A percentile compares a stretch with the other conserved stretches of the same genome.
These are phyloP conservation scores for Drosophila rhopaloa DNA, from an alignment of 1,140 invertebrate species.

Conservation along the genomic window DNA sequence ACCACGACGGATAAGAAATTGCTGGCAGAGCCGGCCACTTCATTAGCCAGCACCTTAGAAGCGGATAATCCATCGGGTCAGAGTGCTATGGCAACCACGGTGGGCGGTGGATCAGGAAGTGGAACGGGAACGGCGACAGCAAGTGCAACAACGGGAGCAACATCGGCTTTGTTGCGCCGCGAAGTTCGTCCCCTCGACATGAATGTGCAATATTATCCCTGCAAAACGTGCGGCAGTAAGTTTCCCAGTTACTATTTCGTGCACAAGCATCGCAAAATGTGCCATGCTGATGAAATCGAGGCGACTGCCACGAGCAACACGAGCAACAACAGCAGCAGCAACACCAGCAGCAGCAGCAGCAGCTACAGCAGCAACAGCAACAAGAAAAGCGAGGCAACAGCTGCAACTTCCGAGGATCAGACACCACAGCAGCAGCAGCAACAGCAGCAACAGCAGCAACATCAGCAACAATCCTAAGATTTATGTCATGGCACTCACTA, in stretches of 20 bases:
- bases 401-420: slow-evolving; percentile 12
- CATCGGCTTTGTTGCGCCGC: slow-evolving; percentile 69
- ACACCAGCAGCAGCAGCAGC: slow-evolving; percentile 25
- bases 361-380: slow-evolving; percentile 13
- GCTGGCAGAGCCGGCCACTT: slow-evolving; percentile 18
- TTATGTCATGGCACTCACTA: slow-evolving; percentile 2
- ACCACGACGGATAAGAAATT: slow-evolving; percentile 43
- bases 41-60: background rate
- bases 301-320: slow-evolving; percentile 25
- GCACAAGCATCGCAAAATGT: slow-evolving; percentile 94
- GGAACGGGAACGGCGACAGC: background rate
- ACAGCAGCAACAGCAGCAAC: slow-evolving; percentile 8
- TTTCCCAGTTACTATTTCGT: slow-evolving; percentile 97
- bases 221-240: slow-evolving; percentile 95
- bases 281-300: slow-evolving; percentile 88
- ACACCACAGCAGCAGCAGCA: slow-evolving; percentile 3
- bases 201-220: slow-evolving; percentile 96
- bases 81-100: slow-evolving; percentile 20
- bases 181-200: slow-evolving; percentile 89
- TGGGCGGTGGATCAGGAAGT: background rate
- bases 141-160: background rate
- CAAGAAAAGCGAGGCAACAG: slow-evolving; percentile 32
- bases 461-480: slow-evolving; percentile 29
- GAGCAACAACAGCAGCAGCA: slow-evolving; percentile 23
- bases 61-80: background rate